These are phyloP conservation scores for Illadopsis cleaveri DNA, from an alignment of 2,113 vertebrate genomes.

Conservation along the genomic window DNA sequence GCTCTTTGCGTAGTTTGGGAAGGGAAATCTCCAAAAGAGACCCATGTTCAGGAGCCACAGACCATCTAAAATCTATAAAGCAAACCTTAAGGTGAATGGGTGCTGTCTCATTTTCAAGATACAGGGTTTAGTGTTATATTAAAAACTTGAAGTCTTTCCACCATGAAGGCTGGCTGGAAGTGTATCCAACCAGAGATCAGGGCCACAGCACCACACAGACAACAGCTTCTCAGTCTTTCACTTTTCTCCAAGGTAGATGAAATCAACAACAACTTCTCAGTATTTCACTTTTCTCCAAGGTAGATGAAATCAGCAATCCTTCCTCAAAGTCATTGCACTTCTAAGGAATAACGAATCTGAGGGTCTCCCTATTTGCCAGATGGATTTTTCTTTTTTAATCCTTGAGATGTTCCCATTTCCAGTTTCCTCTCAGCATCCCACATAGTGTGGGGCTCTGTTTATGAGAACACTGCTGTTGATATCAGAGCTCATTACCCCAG, in stretches of 20 bases:
- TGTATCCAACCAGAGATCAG: background rate
- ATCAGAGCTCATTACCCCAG: background rate
- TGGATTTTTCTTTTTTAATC: background rate
- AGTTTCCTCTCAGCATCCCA: background rate
- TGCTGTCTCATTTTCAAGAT: background rate
- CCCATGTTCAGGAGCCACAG: background rate
- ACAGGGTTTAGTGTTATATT: background rate
- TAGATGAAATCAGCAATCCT: background rate
- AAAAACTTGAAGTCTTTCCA: background rate
- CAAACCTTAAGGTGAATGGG: background rate
- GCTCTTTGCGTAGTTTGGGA: background rate
- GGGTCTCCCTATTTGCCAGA: background rate
- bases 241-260: background rate
- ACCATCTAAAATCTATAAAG: background rate
- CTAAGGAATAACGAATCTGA: accelerated
- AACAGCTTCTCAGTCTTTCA: background rate
- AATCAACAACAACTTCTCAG: background rate
- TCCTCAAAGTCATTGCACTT: background rate
- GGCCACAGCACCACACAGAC: accelerated
- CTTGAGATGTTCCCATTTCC: background rate
- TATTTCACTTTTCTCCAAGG: background rate
- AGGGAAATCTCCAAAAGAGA: background rate
- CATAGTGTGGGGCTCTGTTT: background rate
- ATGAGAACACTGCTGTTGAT: background rate
- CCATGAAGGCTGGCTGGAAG: background rate